Conservation (phyloP, 1,140 invertebrate genomes). For the Adoxophyes honmai region DNA sequence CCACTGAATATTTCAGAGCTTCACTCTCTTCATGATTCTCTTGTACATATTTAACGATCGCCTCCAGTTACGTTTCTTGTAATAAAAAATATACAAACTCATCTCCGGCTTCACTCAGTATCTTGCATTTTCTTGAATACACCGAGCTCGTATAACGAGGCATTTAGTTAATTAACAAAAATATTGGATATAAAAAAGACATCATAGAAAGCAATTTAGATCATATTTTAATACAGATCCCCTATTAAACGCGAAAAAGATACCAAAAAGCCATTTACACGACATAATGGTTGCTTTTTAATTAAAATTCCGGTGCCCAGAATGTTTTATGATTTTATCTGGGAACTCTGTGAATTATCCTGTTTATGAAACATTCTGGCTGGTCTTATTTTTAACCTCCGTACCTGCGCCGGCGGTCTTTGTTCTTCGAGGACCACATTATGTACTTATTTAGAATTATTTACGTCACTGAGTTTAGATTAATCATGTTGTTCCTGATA, state of each 20-base stretch:
- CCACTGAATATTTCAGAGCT: constrained; percentile 36
- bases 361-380: not conserved
- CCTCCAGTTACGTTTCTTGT: constrained; percentile 18
- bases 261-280: constrained; percentile 9
- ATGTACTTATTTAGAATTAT: no score
- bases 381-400: not conserved
- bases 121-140: no score
- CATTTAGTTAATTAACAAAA: not conserved
- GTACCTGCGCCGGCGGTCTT: no score
- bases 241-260: constrained; percentile 1
- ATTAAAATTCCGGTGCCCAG: not conserved
- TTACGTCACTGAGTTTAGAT: no score
- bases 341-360: not conserved
- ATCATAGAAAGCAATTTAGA: not conserved
- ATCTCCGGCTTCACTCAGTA: no score
- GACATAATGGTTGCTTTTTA: constrained; percentile 5
- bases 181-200: not conserved
- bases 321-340: constrained; percentile 4
- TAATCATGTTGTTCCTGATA: no score
- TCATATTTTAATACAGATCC: not conserved
- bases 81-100: not conserved
- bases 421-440: no score
- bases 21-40: constrained; percentile 29
- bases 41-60: constrained; percentile 37
- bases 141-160: not conserved